These are phyloP conservation scores for Zaprionus ornatus DNA, from an alignment of 1,140 invertebrate genomes.

Conservation along the genomic window DNA sequence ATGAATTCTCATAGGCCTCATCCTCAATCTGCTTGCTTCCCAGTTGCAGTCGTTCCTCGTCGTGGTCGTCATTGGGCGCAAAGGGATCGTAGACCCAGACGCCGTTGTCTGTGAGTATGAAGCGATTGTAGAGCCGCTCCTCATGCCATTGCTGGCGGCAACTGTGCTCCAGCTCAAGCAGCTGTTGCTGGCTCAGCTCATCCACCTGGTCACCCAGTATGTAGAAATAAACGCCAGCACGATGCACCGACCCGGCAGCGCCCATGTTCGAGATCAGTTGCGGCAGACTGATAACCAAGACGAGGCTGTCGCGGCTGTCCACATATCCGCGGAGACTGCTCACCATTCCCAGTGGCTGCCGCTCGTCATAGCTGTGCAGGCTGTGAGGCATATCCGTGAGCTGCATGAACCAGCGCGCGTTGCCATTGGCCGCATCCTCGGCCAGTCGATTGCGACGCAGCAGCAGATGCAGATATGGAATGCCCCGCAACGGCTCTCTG, in stretches of 20 bases:
- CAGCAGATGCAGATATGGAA: constrained; percentile 44
- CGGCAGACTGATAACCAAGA: constrained; percentile 35
- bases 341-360: constrained; percentile 2
- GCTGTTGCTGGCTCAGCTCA: constrained; percentile 23
- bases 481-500: constrained; percentile 26
- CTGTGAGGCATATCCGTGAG: constrained; percentile 23
- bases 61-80: background rate
- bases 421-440: constrained; percentile 44
- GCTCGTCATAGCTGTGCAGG: constrained; percentile 38
- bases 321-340: background rate
- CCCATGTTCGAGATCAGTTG: constrained; percentile 38
- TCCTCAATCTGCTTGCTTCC: background rate
- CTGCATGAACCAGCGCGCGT: constrained; percentile 57
- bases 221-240: constrained; percentile 46
- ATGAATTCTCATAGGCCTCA: constrained; percentile 2
- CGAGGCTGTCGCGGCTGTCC: constrained; percentile 38
- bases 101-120: constrained; percentile 26
- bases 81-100: constrained; percentile 71
- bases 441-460: constrained; percentile 29
- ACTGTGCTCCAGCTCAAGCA: constrained; percentile 39
- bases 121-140: constrained; percentile 60
- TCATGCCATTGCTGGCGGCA: constrained; percentile 48
- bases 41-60: background rate
- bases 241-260: constrained; percentile 8
- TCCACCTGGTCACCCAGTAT: constrained; percentile 42